phyloP scores from a whole-genome alignment of 2,113 vertebrate genomes.

The Serinus canaria region DNA sequence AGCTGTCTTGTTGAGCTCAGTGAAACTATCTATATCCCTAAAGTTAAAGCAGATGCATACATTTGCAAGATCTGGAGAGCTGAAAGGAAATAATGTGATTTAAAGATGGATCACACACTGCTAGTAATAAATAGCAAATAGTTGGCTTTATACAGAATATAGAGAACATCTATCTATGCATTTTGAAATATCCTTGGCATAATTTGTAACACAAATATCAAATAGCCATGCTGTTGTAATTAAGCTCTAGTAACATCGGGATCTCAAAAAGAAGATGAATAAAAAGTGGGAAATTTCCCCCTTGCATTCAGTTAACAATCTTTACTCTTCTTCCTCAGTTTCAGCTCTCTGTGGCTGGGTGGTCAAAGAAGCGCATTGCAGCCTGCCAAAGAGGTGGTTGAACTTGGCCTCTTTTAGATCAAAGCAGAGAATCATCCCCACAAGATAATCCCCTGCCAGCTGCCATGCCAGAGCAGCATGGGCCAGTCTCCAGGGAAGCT shows the following conservation, averaged over 20 bases:
- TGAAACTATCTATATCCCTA: background rate
- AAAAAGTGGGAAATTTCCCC: background rate
- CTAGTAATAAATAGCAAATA: constrained; percentile 39
- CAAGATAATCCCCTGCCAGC: background rate
- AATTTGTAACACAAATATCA: background rate
- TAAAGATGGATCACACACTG: constrained; percentile 4
- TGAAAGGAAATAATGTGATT: constrained; percentile 40
- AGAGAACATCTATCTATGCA: constrained; percentile 1
- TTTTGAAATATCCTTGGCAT: constrained; percentile 49
- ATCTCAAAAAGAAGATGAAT: background rate
- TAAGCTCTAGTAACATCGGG: background rate
- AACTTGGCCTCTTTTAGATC: background rate
- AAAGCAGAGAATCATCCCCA: background rate
- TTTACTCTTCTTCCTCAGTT: background rate
- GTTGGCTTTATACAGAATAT: background rate
- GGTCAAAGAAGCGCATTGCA: background rate
- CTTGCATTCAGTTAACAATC: background rate
- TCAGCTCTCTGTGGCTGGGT: background rate
- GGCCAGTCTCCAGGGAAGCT: background rate
- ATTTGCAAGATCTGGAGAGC: constrained; percentile 19
- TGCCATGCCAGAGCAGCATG: background rate
- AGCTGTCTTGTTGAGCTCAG: background rate
- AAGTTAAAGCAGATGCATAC: constrained; percentile 48
- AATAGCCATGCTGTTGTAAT: constrained; percentile 30
- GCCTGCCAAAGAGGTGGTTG: background rate